A percentile compares a stretch with the other conserved stretches of the same genome.
Evolutionary conservation across 2,888 invertebrate species (phyloP).

Genomic region (Parelbella ahira): DNA sequence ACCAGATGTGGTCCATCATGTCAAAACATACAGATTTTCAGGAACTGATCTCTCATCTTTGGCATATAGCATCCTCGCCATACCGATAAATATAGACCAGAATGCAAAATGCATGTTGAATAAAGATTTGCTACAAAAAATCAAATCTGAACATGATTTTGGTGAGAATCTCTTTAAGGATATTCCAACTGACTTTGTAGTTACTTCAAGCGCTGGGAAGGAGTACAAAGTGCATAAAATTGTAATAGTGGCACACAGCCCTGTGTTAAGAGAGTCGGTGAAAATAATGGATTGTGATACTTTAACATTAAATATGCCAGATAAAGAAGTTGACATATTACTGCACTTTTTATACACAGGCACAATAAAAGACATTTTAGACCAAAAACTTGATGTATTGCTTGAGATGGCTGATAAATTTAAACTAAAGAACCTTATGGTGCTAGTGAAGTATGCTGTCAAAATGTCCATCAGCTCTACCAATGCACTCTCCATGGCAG

Average conservation of each 20-base stretch:
- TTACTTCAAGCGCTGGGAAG: conserved; percentile 44
- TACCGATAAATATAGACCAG: conserved; percentile 48
- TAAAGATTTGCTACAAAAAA: conserved; percentile 41
- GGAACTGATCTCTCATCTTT: conserved; percentile 35
- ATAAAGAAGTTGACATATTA: conserved; percentile 53
- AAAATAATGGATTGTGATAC: conserved; percentile 37
- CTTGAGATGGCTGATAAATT: conserved; percentile 51
- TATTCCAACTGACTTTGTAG: too few relatives aligned
- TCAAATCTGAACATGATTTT: conserved; percentile 53
- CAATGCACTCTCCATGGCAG: conserved; percentile 57
- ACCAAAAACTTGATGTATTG: conserved; percentile 46
- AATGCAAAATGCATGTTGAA: conserved; percentile 43
- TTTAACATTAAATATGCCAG: conserved; percentile 44
- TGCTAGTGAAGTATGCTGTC: conserved; percentile 44
- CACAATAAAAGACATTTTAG: conserved; percentile 46
- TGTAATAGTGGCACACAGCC: conserved; percentile 55
- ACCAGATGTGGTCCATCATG: conserved; percentile 45
- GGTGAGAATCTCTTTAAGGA: conserved; percentile 41
- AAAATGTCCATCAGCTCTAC: conserved; percentile 46
- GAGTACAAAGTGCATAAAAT: conserved; percentile 54
- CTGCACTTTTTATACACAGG: conserved; percentile 61
- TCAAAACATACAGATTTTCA: conserved; percentile 52
- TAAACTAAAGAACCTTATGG: conserved; percentile 44
- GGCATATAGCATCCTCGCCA: conserved; percentile 39
- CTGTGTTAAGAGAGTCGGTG: conserved; percentile 45